Evolutionary conservation across 2,797 vertebrate genomes (phyloP).

Genomic region (Neosilurus mollespiculum): DNA sequence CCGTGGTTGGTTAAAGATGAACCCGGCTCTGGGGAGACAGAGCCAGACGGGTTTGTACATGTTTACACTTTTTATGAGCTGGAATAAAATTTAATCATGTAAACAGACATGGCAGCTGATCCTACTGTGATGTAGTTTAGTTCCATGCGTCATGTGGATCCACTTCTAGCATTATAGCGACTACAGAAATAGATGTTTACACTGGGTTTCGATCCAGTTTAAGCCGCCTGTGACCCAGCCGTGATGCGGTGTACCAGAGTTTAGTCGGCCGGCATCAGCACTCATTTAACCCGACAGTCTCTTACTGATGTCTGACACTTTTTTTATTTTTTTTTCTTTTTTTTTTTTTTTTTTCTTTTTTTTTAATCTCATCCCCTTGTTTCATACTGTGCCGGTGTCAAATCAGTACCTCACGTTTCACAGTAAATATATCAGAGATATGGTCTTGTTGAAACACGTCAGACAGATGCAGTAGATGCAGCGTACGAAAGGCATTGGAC

Average conservation of each 20-base stretch:
- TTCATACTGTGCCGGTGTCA: conserved; percentile 24
- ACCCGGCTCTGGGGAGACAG: neutral
- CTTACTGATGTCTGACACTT: conserved; percentile 23
- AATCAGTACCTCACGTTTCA: conserved; percentile 29
- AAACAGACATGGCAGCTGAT: conserved; percentile 22
- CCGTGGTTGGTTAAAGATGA: neutral
- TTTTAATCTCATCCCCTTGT: conserved; percentile 13
- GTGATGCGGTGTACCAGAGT: neutral
- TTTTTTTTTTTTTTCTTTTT: neutral
- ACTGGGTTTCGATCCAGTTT: neutral
- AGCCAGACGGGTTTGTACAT: neutral
- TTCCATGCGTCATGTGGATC: neutral
- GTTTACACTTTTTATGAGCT: conserved; percentile 5
- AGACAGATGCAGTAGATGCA: conserved; percentile 14
- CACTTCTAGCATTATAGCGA: neutral
- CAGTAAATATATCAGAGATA: conserved; percentile 21
- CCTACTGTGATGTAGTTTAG: neutral
- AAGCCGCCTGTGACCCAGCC: neutral
- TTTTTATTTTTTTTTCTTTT: no score
- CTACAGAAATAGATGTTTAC: conserved; percentile 3
- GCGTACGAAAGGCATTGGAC: neutral
- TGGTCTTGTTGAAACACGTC: conserved; percentile 33
- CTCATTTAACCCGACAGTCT: neutral
- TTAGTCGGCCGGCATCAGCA: neutral
- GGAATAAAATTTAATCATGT: conserved; percentile 5